Evolutionary conservation across 2,888 invertebrate species (phyloP), one percentile per base, ranked within the genome.

Genomic region (Microchrysa polita): DNA sequence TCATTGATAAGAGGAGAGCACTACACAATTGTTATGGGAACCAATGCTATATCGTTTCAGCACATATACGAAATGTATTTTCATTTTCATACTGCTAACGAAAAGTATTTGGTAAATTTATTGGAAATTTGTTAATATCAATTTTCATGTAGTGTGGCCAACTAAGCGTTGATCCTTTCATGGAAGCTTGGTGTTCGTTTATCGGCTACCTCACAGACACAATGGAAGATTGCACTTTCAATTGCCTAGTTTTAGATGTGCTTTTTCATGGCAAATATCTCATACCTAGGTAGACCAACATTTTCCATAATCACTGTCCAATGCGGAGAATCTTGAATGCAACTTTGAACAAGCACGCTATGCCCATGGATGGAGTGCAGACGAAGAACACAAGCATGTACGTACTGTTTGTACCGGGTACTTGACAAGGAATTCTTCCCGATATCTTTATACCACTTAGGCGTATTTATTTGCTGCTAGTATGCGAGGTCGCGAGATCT

Each of bases 391-490:
- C 16, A 48, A 48, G 14, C 48, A 48, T 12, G 48, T 5, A 34
- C 27, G 27, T 48, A n/a, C 14, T 48, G 57, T 18, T 55, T 7
- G 23, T 22, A 59, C 10, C n/a, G 59, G n/a, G 59, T 23, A 59
- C n/a, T 27, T 27, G n/a, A 59, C 59, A 59, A n/a, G 12, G 23
- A 23, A 74, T 57, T 74, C 72, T 72, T 59, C 71, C 69, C 75
- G 75, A 75, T 75, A 75, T 73, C 75, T 75, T 75, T 63, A 75
- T 77, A 82, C 81, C 83, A 82, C 82, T 83, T 82, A 83, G 82
- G 81, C 81, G 82, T 82, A 83, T 83, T 83, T 83, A 83, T 83
- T 83, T 83, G 83, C 82, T 83, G 81, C 83, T 82, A 83, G 83
- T 83, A 82, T 82, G 82, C 80, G 80, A 76, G 80, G 77, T 80